Conservation (phyloP, 2,113 vertebrate genomes). For the Xiphophorus hellerii region DNA sequence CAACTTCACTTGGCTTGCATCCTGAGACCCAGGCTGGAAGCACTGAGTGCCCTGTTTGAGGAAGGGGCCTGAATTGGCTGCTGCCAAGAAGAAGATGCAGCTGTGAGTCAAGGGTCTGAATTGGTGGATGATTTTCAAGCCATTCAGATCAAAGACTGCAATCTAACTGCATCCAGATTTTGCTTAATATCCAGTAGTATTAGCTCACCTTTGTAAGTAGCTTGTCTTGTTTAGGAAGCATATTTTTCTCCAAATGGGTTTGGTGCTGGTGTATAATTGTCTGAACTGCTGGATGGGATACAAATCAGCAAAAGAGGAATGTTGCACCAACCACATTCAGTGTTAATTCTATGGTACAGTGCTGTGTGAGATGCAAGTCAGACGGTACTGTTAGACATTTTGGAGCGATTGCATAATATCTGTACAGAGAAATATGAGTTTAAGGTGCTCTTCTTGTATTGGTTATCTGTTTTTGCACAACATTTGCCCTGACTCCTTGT, state of each 20-base stretch:
- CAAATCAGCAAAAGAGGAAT: conserved; percentile 7
- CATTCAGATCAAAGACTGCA: not conserved
- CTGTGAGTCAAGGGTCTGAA: conserved; percentile 50
- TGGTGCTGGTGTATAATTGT: conserved; percentile 6
- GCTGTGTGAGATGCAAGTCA: conserved; percentile 18
- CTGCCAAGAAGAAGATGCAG: conserved; percentile 52
- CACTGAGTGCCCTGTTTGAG: conserved; percentile 27
- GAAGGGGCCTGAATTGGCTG: not conserved
- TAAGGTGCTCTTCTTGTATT: not conserved
- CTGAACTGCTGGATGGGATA: conserved; percentile 17
- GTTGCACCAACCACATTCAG: conserved; percentile 2
- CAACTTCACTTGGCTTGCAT: not conserved
- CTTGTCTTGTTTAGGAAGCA: not conserved
- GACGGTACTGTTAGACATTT: conserved; percentile 6
- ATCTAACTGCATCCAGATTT: not conserved
- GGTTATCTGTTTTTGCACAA: conserved; percentile 5
- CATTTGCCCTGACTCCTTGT: not conserved
- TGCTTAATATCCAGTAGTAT: not conserved
- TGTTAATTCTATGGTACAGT: not conserved
- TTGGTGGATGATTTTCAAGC: not conserved
- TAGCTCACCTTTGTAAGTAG: not conserved
- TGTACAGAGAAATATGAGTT: not conserved
- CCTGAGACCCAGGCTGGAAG: conserved; percentile 11
- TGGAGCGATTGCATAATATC: not conserved
- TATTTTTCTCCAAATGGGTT: not conserved